Conservation (phyloP, 2,797 vertebrate species). For the Halcyon chelicuti region DNA sequence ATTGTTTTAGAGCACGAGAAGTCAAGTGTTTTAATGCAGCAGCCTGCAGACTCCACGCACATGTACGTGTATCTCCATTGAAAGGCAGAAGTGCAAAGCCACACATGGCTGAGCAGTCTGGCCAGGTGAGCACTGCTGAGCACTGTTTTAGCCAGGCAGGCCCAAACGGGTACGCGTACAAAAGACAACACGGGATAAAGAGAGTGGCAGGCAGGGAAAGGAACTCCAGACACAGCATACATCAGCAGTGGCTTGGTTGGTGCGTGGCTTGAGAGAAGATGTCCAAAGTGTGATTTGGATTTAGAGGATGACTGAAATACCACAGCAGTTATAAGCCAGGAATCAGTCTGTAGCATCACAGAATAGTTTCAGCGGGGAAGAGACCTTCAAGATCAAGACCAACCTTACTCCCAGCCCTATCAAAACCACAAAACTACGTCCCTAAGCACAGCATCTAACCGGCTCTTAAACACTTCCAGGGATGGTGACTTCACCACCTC, state of each 20-base stretch:
- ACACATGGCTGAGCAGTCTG: neutral
- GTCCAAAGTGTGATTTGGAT: neutral
- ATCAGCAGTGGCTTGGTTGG: neutral
- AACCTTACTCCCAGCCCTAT: no score
- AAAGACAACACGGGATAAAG: neutral
- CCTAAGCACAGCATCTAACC: no score
- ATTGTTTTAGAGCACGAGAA: accelerated
- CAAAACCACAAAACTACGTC: no score
- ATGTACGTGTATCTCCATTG: neutral
- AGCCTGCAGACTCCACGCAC: neutral
- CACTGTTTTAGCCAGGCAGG: neutral
- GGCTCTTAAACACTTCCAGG: no score
- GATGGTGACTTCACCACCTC: no score
- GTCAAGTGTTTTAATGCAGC: neutral
- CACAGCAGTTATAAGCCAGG: neutral
- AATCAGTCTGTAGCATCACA: neutral
- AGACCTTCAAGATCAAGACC: no score
- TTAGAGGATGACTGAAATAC: neutral
- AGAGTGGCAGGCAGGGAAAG: neutral
- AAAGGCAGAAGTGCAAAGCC: neutral
- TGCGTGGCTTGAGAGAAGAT: neutral
- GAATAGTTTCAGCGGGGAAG: no score
- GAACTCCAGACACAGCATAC: neutral
- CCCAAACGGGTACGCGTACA: neutral
- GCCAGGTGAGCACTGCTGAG: neutral